Evolutionary conservation across 2,113 vertebrate species (phyloP).

Genomic region (Grus americana): DNA sequence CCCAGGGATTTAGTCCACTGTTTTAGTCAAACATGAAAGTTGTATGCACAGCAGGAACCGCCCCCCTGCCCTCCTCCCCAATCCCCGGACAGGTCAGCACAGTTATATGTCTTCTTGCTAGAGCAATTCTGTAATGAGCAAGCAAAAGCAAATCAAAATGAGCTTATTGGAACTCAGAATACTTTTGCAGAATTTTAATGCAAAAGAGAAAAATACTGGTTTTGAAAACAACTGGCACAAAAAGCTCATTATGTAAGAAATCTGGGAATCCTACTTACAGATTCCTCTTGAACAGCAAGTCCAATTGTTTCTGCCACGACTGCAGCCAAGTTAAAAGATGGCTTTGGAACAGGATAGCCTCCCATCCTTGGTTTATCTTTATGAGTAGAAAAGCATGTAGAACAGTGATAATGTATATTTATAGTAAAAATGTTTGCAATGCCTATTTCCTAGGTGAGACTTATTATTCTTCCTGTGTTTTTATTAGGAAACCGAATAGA

Average conservation of each 20-base stretch:
- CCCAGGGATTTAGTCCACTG: not conserved
- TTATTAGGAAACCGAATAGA: not conserved
- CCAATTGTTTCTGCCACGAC: constrained; percentile 88
- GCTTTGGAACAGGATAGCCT: constrained; percentile 57
- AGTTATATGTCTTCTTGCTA: not conserved
- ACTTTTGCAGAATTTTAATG: not conserved
- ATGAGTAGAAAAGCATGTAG: not conserved
- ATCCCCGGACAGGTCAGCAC: not conserved
- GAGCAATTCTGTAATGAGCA: not conserved
- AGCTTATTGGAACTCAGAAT: not conserved
- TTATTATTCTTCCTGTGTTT: not conserved
- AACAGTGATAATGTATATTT: not conserved
- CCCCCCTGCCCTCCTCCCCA: not conserved
- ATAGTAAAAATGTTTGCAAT: not conserved
- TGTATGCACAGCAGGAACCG: not conserved
- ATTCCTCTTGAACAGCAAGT: constrained; percentile 71
- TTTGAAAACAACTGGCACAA: not conserved
- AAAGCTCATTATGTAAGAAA: not conserved
- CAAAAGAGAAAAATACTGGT: not conserved
- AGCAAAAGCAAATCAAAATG: not conserved
- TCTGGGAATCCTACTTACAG: constrained; percentile 74
- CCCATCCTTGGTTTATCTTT: constrained; percentile 59
- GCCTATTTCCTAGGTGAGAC: not conserved
- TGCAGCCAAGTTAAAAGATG: constrained; percentile 73
- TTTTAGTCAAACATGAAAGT: not conserved